Evolutionary conservation across 1,140 invertebrate species (phyloP), one percentile per base, ranked within the genome.

Genomic region (Proales similis): DNA sequence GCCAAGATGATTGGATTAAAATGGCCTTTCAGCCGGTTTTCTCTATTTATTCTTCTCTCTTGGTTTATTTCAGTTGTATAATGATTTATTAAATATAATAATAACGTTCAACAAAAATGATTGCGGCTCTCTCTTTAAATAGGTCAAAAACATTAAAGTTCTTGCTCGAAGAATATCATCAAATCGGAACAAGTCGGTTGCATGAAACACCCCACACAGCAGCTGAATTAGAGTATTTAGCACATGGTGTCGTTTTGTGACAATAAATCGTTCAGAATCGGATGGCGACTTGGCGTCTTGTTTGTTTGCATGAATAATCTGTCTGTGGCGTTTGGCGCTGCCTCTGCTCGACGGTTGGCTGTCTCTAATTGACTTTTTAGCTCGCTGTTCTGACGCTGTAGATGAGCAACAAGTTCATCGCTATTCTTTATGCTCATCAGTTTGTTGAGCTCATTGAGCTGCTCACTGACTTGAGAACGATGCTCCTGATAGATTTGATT

Each of bases 401-500:
- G 45, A 39, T 57, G 51, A 42, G 51, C 36, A 17, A 57, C 51
- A 29, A 57, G 22, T 29, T 57, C 51, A 24, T 57, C 38, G 45
- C 30, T 27, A 2, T 36, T 42, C 19, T 36, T 30, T 3, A 57
- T 57, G 6, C 36, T 42, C 51, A 57, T 57, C 29, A 57, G 26
- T 24, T 57, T 57, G 17, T 57, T 36, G 6, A 57, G 36, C 45
- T 57, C 51, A 12, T 42, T 57, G 6, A 57, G n/a, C 30, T 57
- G 51, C 20, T 57, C 51, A 27, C 51, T 57, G 14, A 57, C 24
- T 42, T 57, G 51, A 42, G 19, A 42, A 20, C 45, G 39, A 24
- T 57, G 51, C 36, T 57, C 36, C n/a, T n/a, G 45, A 57, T 57
- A 26, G 32, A 57, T 42, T 42, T 57, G 19, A 42, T 42, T 42